Conservation (phyloP, 2,888 invertebrate species). For the Linyphia triangularis region DNA sequence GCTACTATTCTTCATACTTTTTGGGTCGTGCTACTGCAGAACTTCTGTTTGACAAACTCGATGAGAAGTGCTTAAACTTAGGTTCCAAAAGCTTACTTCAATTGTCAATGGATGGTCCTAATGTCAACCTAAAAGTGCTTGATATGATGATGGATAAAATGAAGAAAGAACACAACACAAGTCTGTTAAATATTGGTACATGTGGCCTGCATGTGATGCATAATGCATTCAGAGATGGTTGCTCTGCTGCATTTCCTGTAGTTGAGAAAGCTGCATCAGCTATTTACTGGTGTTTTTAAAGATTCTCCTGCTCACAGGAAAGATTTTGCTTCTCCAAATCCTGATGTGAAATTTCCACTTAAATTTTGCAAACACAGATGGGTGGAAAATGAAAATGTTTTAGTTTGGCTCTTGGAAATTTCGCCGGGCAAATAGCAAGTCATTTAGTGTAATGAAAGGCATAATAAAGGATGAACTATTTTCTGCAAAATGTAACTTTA, state of each 20-base stretch:
- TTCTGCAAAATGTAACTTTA: not conserved
- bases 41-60: not conserved
- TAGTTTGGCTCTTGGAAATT: not conserved
- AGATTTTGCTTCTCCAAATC: conserved; percentile 16
- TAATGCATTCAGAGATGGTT: conserved; percentile 19
- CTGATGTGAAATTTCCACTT: not conserved
- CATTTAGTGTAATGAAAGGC: not conserved
- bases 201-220: conserved; percentile 27
- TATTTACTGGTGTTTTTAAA: not conserved
- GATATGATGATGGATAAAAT: conserved; percentile 2
- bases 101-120: conserved; percentile 26
- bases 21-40: conserved; percentile 7
- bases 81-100: not conserved
- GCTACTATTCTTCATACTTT: not conserved
- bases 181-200: conserved; percentile 1
- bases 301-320: conserved; percentile 17
- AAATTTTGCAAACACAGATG: conserved; percentile 9
- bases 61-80: not conserved
- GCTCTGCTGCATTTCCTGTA: not conserved
- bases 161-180: not conserved
- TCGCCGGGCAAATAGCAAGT: not conserved
- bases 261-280: conserved; percentile 9
- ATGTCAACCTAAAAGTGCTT: conserved; percentile 6
- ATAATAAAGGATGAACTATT: conserved; percentile 2
- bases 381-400: not conserved